A percentile compares a stretch with the other conserved stretches of the same genome.
phyloP scores from a whole-genome alignment of 1,140 invertebrate species.

The Hormaphis cornu region DNA sequence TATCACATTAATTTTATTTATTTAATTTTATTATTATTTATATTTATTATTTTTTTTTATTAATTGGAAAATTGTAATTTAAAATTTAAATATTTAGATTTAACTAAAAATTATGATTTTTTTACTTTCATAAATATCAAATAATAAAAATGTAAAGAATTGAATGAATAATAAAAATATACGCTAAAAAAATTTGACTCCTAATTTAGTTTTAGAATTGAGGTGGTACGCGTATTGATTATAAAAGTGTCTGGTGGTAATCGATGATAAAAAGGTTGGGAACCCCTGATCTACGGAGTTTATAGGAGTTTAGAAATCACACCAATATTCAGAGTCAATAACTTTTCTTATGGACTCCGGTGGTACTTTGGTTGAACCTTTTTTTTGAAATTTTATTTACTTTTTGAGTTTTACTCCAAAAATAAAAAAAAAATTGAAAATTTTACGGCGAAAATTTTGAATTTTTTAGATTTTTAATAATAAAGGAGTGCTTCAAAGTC shows the following conservation, averaged over 20 bases:
- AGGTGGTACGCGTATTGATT: neutral
- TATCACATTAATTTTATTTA: neutral
- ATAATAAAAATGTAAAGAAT: neutral
- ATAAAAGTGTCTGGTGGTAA: neutral
- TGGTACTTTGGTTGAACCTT: too few species aligned
- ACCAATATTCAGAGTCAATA: too few species aligned
- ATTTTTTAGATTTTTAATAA: too few species aligned
- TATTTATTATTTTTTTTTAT: slow-evolving; percentile 2
- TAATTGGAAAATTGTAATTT: slow-evolving; percentile 8
- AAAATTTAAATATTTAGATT: neutral
- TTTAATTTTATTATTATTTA: neutral
- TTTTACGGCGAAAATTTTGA: too few species aligned
- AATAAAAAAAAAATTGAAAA: too few species aligned
- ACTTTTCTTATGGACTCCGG: too few species aligned
- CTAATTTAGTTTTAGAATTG: slow-evolving; percentile 14
- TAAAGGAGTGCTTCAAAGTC: too few species aligned
- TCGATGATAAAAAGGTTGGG: slow-evolving; percentile 4
- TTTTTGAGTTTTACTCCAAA: too few species aligned
- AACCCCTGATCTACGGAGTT: neutral
- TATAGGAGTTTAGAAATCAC: too few species aligned
- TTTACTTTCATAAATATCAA: slow-evolving; percentile 2
- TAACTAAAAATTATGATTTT: neutral
- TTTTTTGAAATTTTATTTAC: too few species aligned
- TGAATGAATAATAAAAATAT: slow-evolving; percentile 14
- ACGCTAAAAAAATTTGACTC: neutral